Base-by-base conservation (phyloP, 2,888 invertebrate species). In the Penaeus monodon region DNA sequence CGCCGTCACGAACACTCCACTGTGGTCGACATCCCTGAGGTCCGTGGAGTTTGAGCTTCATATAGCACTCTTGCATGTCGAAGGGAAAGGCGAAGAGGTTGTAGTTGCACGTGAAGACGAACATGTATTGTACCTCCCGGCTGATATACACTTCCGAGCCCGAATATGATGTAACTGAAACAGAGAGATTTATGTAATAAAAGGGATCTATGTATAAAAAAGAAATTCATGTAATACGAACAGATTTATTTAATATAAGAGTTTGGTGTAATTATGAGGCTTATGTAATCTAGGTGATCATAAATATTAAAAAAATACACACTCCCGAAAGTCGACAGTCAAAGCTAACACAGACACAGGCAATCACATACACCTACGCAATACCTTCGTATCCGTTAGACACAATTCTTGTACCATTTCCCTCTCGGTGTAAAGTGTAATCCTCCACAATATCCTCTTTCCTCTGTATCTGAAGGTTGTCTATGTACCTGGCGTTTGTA, bases 21-120 rank as follows among this genome's bases (percentile, higher is more conserved):
- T n/a, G 38, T 33, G 88, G 88, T 17, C 68, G 70, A 27, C 88
- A 88, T 38, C 76, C 83, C 12, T 57, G 73, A 14, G 57, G 57
- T 20, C 44, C 24, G 20, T 74, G 79, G 12, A 88, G 82, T 1
- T 24, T 27, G 8, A 88, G 63, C 44, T 6, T n/a, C 57, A 88
- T 77, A 27, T 29, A 6, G 38, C 88, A 88, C 29, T 85, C 80
- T 44, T 88, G 88, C 12, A 78, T 80, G 68, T 88, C 88, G 66
- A 88, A 88, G 44, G 88, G 88, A 65, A 77, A 88, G 44, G 73
- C 22, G 44, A 74, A 44, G 79, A 85, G 83, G 63, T 85, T 76
- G 57, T 77, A 85, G 6, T 33, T 14, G 38, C 88, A 88, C n/a
- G 68, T 38, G 44, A 82, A 78, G 7, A 78, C 82, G 83, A 82